These are phyloP conservation scores for Choloepus hoffmanni DNA, from an alignment of 2,113 vertebrate species.

Conservation along the genomic window DNA sequence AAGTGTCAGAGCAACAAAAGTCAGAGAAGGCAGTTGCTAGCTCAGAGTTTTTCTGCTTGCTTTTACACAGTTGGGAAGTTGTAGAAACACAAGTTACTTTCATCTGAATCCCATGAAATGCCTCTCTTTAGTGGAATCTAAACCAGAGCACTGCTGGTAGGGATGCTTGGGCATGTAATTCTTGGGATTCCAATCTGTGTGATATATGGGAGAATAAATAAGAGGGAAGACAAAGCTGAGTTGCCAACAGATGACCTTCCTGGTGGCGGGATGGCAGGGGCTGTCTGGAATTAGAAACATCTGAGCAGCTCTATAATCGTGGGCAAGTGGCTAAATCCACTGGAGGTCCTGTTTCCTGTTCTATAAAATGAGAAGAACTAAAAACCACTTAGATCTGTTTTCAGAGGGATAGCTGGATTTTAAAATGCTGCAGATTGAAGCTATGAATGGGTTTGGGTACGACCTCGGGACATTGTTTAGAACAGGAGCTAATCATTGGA, in stretches of 20 bases:
- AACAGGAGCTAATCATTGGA: neutral
- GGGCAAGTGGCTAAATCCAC: neutral
- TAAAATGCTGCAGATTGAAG: neutral
- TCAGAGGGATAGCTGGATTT: neutral
- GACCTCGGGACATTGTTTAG: neutral
- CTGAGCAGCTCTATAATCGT: rapidly evolving
- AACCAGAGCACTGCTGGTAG: neutral
- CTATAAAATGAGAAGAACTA: neutral
- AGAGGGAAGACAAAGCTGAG: neutral
- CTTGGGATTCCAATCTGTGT: neutral
- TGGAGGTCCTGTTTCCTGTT: neutral
- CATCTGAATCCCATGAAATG: neutral
- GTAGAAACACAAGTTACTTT: constrained; percentile 10
- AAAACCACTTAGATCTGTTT: neutral
- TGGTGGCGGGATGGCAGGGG: neutral
- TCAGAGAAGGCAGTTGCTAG: neutral
- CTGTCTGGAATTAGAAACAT: neutral
- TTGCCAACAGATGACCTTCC: neutral
- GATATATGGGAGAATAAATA: neutral
- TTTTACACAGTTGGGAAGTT: neutral
- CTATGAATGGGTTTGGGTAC: neutral
- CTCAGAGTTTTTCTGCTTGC: neutral
- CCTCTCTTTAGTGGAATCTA: neutral
- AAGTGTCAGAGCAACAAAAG: neutral
- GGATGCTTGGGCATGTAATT: neutral